Base-by-base conservation (phyloP, 1,140 invertebrate genomes). In the Copidosoma floridanum region DNA sequence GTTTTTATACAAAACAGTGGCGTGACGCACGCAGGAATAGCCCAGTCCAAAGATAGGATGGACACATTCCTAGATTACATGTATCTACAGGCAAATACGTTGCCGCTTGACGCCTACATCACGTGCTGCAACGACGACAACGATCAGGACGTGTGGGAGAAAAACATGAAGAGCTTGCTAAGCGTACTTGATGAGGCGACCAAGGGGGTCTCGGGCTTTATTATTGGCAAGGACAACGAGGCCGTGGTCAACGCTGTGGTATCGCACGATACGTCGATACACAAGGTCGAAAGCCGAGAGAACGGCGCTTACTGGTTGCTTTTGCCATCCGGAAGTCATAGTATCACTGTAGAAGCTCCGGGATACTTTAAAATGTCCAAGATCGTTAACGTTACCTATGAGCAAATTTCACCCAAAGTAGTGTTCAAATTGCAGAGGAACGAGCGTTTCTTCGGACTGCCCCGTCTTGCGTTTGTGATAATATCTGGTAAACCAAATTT, bases 391-490 rank as follows among this genome's bases (percentile, higher is more conserved):
- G 35, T 62, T n/a, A 51, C 53, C 0, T 6, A 41, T 12, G 20
- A 50, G 10, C 3, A 18, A 3, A 53, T 0, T 24, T 1, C 2
- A 0, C 1, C 32, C 8, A 53, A 79, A 6, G 75, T 91, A 1
- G 79, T 91, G 56, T 85, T 92, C 38, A 87, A 85, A 58, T 69
- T 93, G 52, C 79, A 82, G 26, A 78, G 76, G 23, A 85, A 92
- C 70, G 85, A 86, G 55, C 82, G 76, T 40, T 82, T 93, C 27
- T 75, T 88, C 59, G 90, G 90, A 1, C 78, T 93, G 78, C 87
- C 90, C 0, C 80, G 89, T 32, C 75, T 89, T 8, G 80, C 87
- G 1, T 93, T 93, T 70, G 84, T 92, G 40, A 82, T 90, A 61
- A 68, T 91, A 3, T 77, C 86, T 60, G 89, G 90, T 88, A 73